Percentiles rank a stretch among this genome's conserved stretches.
phyloP scores from a whole-genome alignment of 2,797 vertebrate genomes.

The Alosa sapidissima region DNA sequence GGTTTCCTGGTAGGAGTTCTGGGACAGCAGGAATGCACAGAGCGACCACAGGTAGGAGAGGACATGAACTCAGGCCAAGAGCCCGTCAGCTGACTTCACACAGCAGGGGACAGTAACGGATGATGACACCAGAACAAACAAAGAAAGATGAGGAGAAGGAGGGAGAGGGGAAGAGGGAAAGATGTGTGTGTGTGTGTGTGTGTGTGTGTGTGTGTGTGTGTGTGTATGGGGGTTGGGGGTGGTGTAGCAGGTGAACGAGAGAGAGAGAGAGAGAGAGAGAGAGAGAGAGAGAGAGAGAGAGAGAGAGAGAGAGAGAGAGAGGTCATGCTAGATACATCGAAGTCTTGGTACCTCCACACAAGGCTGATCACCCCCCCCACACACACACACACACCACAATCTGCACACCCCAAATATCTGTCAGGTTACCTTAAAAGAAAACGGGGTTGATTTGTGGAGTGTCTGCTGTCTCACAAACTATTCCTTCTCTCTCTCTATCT shows the following conservation, averaged over 20 bases:
- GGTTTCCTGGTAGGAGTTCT: too few species aligned
- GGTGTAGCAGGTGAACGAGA: too few species aligned
- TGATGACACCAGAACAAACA: neutral
- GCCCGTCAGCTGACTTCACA: neutral
- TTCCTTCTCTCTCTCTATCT: too few species aligned
- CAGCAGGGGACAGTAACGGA: neutral
- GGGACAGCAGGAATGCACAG: too few species aligned
- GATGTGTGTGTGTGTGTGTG: neutral
- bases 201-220: neutral
- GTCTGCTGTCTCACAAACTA: conserved; percentile 19
- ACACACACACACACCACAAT: too few species aligned
- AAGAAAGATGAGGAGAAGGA: neutral
- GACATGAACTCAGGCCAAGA: neutral
- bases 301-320: neutral
- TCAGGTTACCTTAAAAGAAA: neutral
- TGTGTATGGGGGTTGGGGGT: neutral
- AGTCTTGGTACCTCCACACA: neutral
- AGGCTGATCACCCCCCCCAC: neutral
- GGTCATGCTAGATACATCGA: neutral
- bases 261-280: neutral
- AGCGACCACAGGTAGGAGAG: neutral
- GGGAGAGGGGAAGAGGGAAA: neutral
- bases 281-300: too few species aligned
- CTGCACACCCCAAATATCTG: neutral
- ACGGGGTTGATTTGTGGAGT: conserved; percentile 12